A percentile compares a stretch with the other conserved stretches of the same genome.
These are phyloP conservation scores for Morone saxatilis DNA, from an alignment of 2,113 vertebrate genomes.

Conservation along the genomic window DNA sequence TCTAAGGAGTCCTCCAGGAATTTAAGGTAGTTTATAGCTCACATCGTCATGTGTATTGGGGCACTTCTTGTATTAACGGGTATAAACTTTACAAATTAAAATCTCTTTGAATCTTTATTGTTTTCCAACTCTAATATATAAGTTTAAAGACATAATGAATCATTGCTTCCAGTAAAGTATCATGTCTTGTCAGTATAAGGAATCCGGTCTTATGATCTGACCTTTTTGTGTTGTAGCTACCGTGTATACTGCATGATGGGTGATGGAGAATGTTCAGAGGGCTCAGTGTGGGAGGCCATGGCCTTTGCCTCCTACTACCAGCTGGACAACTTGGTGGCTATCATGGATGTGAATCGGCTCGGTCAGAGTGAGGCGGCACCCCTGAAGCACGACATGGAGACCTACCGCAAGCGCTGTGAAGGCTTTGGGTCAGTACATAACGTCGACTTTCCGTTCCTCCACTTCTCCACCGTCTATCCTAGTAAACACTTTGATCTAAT, in stretches of 20 bases:
- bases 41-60: too few species aligned
- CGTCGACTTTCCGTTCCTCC: background rate
- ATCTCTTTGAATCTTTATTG: too few species aligned
- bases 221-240: slow-evolving; percentile 80
- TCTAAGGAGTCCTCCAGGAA: too few species aligned
- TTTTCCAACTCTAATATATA: too few species aligned
- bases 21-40: too few species aligned
- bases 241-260: slow-evolving; percentile 91
- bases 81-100: too few species aligned
- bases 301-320: slow-evolving; percentile 89
- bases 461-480: background rate
- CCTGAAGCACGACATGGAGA: slow-evolving; percentile 82
- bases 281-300: slow-evolving; percentile 92
- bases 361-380: slow-evolving; percentile 88
- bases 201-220: too few species aligned
- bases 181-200: too few species aligned
- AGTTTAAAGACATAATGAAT: too few species aligned
- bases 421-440: slow-evolving; percentile 88
- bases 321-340: slow-evolving; percentile 90
- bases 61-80: too few species aligned
- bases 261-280: slow-evolving; percentile 88
- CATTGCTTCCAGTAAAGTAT: too few species aligned
- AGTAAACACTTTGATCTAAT: background rate
- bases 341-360: slow-evolving; percentile 89
- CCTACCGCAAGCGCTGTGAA: slow-evolving; percentile 88